Percentiles rank a stretch among this genome's conserved stretches.
Conservation (phyloP, 2,113 vertebrate species). For the Nansenia antarctica region DNA sequence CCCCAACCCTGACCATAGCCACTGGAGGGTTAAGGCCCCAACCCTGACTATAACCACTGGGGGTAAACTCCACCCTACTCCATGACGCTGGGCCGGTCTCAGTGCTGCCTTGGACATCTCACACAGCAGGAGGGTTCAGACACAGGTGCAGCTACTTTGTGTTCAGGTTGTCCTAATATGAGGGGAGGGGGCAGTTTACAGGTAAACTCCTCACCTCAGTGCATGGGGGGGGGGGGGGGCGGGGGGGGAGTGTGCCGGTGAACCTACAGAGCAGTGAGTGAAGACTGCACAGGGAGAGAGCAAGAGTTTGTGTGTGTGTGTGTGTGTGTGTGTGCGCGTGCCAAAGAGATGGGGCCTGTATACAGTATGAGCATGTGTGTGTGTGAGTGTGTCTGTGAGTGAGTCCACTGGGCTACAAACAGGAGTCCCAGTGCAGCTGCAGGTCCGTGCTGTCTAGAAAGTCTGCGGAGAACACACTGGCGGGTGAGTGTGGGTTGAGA, state of each 20-base stretch:
- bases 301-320: conserved; percentile 50
- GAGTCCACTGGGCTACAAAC: conserved; percentile 75
- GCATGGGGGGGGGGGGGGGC: conserved; percentile 30
- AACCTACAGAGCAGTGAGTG: conserved; percentile 52
- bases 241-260: no score
- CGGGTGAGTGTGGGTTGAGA: conserved; percentile 78
- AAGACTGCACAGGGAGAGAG: conserved; percentile 59
- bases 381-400: background rate
- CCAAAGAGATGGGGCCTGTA: conserved; percentile 57
- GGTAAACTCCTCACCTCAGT: background rate
- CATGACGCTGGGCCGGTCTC: no score
- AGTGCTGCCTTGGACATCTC: no score
- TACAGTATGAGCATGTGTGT: conserved; percentile 51
- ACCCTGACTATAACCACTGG: no score
- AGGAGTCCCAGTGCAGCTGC: conserved; percentile 96
- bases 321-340: conserved; percentile 51
- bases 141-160: no score
- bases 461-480: conserved; percentile 93
- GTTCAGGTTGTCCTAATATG: background rate
- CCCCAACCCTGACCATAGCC: no score
- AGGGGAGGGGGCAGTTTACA: background rate
- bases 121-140: no score
- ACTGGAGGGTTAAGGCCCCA: no score
- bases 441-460: conserved; percentile 94
- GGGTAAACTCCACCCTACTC: no score